phyloP scores from a whole-genome alignment of 2,888 invertebrate species.

The Xanthostigma xanthostigma region DNA sequence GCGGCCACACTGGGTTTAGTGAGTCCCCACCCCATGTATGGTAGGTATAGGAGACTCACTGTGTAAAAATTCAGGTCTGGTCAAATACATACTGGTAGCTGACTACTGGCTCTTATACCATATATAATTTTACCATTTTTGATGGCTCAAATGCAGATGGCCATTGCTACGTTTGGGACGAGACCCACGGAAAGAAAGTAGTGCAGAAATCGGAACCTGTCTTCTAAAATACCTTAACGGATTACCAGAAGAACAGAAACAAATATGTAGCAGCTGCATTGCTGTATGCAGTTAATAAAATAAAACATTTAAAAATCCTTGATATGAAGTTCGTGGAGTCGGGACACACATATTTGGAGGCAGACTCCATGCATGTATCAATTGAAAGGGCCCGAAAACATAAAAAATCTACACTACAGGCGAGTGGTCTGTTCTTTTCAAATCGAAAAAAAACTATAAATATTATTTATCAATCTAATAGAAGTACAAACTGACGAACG shows the following conservation, averaged over 20 bases:
- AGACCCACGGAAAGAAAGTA: conserved; percentile 12
- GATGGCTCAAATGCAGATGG: conserved; percentile 7
- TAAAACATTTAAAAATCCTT: conserved; percentile 8
- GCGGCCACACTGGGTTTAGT: no score
- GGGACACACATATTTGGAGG: conserved; percentile 19
- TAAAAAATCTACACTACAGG: no score
- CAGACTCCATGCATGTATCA: conserved; percentile 15
- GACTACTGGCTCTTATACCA: no score
- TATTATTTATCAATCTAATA: no score
- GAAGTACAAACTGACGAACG: no score
- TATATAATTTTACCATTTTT: conserved; percentile 14
- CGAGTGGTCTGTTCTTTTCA: no score
- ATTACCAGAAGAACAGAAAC: conserved; percentile 11
- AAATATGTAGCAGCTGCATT: conserved; percentile 10
- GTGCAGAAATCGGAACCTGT: conserved; percentile 13
- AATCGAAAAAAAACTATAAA: no score
- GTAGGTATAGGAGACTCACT: no score
- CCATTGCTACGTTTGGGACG: conserved; percentile 9
- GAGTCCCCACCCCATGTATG: no score
- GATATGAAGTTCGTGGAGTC: conserved; percentile 17
- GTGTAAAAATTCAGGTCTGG: no score
- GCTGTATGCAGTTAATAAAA: conserved; percentile 10
- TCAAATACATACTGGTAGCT: no score
- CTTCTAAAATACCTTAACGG: conserved; percentile 10
- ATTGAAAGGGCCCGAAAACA: conserved; percentile 16